A percentile compares a stretch with the other conserved stretches of the same genome.
These are phyloP conservation scores for Solea solea DNA, from an alignment of 2,113 vertebrate species.

Conservation along the genomic window DNA sequence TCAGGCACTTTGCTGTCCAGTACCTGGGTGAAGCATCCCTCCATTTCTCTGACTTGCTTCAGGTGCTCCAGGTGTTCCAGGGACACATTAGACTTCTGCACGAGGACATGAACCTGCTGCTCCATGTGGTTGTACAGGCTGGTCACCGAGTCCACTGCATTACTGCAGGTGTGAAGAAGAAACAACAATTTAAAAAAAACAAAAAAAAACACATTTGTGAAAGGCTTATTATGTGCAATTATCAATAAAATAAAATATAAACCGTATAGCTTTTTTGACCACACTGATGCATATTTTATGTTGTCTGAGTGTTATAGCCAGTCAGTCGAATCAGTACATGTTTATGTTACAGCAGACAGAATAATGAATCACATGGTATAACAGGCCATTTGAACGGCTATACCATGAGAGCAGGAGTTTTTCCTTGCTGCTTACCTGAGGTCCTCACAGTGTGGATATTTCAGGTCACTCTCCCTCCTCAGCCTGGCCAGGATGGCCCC, in stretches of 20 bases:
- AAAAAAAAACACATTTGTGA: too few relatives aligned
- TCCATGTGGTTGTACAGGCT: slow-evolving; percentile 88
- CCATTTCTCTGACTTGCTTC: slow-evolving; percentile 80
- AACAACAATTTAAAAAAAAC: not conserved
- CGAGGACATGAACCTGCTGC: slow-evolving; percentile 88
- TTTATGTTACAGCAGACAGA: not conserved
- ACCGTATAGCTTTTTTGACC: too few relatives aligned
- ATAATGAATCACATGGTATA: not conserved
- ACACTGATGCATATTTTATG: too few relatives aligned
- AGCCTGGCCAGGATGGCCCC: slow-evolving; percentile 88
- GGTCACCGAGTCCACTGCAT: slow-evolving; percentile 81
- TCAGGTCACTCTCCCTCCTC: slow-evolving; percentile 84
- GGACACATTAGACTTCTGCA: slow-evolving; percentile 87
- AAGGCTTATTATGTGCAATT: too few relatives aligned
- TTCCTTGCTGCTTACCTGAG: slow-evolving; percentile 79
- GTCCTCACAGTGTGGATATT: slow-evolving; percentile 79
- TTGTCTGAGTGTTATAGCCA: too few relatives aligned
- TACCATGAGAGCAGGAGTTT: slow-evolving; percentile 1
- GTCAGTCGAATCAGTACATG: not conserved
- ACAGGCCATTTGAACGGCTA: not conserved
- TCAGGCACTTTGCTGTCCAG: not conserved
- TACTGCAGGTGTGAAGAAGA: slow-evolving; percentile 68
- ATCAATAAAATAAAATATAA: too few relatives aligned
- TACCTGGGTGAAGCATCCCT: slow-evolving; percentile 87
- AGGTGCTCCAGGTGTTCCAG: slow-evolving; percentile 88